phyloP scores from a whole-genome alignment of 2,797 vertebrate species.

The Dendrocincla fuliginosa region DNA sequence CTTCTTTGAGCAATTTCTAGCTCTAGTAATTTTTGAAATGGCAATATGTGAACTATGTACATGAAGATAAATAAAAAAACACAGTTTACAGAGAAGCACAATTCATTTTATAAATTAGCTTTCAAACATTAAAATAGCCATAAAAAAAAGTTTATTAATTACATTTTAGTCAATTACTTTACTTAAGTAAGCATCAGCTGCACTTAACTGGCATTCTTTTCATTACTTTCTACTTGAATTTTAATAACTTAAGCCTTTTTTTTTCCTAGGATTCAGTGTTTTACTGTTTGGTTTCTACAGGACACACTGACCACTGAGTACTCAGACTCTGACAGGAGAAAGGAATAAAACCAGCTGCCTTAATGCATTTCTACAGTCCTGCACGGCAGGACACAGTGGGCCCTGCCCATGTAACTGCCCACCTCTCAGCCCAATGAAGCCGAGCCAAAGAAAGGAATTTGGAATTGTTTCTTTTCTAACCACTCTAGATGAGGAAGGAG shows the following conservation, averaged over 20 bases:
- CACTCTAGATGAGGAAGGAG: not conserved
- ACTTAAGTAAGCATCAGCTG: not conserved
- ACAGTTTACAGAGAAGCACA: not conserved
- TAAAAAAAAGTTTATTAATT: not conserved
- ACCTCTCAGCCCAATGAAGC: not conserved
- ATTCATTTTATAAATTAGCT: not conserved
- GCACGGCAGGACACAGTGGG: rapidly evolving
- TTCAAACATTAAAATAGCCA: not conserved
- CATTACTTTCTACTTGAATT: not conserved
- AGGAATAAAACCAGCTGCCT: not conserved
- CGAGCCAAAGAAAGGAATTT: not conserved
- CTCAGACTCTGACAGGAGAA: not conserved
- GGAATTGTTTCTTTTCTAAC: not conserved
- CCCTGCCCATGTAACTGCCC: rapidly evolving
- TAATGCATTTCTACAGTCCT: rapidly evolving
- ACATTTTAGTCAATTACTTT: not conserved
- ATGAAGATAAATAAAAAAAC: not conserved
- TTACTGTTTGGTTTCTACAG: not conserved
- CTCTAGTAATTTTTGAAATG: not conserved
- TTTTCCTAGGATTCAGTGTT: not conserved
- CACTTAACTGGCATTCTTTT: not conserved
- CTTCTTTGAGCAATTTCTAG: not conserved
- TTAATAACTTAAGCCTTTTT: not conserved
- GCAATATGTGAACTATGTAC: not conserved
- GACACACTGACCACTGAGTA: not conserved